Conservation (phyloP, 2,113 vertebrate genomes). For the Callionymus lyra region DNA sequence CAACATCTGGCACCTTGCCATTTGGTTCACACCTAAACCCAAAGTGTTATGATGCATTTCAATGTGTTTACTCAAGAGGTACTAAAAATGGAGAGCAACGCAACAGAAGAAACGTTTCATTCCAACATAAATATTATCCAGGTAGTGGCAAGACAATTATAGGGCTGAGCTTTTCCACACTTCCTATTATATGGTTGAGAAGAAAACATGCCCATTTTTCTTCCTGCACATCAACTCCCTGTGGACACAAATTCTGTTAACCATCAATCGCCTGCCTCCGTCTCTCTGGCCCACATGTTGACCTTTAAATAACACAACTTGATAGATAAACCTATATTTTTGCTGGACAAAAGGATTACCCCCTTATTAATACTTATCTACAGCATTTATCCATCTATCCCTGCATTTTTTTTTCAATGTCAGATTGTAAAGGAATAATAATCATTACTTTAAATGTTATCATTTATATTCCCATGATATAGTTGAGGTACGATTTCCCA, state of each 20-base stretch:
- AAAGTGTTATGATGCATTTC: slow-evolving; percentile 4
- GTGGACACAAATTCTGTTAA: slow-evolving; percentile 20
- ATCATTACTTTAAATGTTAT: no score
- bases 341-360: no score
- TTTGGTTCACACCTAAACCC: slow-evolving; percentile 29
- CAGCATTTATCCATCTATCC: no score
- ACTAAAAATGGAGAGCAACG: neutral
- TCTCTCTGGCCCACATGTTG: slow-evolving; percentile 19
- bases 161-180: slow-evolving; percentile 34
- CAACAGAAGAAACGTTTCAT: no score
- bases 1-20: slow-evolving; percentile 22
- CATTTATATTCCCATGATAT: no score
- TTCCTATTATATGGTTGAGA: slow-evolving; percentile 26
- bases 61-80: neutral
- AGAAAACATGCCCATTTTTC: slow-evolving; percentile 10
- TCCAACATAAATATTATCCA: neutral
- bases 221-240: slow-evolving; percentile 33
- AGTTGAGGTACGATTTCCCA: no score
- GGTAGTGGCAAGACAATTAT: slow-evolving; percentile 40
- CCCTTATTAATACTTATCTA: no score
- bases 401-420: no score
- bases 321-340: slow-evolving; percentile 7
- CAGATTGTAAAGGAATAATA: no score
- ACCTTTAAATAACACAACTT: slow-evolving; percentile 27
- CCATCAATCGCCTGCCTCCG: slow-evolving; percentile 33